phyloP scores from a whole-genome alignment of 2,797 vertebrate genomes.

The Periparus ater region DNA sequence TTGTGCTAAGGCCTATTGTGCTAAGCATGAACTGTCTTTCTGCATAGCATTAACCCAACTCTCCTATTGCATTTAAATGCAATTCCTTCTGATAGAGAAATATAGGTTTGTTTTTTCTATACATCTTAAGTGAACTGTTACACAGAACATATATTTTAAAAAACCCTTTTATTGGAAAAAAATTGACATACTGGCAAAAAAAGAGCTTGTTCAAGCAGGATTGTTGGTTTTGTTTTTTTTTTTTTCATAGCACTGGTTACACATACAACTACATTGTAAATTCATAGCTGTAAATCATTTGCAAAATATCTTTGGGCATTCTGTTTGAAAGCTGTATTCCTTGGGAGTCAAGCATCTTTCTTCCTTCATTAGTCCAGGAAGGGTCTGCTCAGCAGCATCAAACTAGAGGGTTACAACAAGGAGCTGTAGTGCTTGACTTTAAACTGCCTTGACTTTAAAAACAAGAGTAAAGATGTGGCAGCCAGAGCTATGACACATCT shows the following conservation, averaged over 20 bases:
- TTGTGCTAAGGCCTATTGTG: constrained; percentile 65
- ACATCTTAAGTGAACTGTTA: neutral
- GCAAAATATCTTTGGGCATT: neutral
- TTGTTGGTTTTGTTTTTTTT: neutral
- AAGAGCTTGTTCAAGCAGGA: neutral
- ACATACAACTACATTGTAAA: neutral
- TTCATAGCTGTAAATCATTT: neutral
- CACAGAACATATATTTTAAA: neutral
- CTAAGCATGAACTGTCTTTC: constrained; percentile 68
- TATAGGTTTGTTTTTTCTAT: neutral
- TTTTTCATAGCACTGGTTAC: neutral
- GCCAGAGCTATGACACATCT: neutral
- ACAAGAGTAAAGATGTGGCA: neutral
- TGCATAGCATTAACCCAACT: constrained; percentile 62
- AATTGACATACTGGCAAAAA: neutral
- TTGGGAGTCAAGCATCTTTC: neutral
- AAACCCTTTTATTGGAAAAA: neutral
- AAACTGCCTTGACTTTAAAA: neutral
- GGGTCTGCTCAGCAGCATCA: neutral
- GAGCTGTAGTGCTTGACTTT: neutral
- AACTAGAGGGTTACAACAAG: neutral
- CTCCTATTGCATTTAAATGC: constrained; percentile 56
- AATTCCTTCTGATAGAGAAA: constrained; percentile 39
- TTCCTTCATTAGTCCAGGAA: neutral
- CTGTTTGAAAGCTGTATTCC: neutral